Evolutionary conservation across 2,797 vertebrate genomes (phyloP).

Genomic region (Pseudotriccus pelzelni): DNA sequence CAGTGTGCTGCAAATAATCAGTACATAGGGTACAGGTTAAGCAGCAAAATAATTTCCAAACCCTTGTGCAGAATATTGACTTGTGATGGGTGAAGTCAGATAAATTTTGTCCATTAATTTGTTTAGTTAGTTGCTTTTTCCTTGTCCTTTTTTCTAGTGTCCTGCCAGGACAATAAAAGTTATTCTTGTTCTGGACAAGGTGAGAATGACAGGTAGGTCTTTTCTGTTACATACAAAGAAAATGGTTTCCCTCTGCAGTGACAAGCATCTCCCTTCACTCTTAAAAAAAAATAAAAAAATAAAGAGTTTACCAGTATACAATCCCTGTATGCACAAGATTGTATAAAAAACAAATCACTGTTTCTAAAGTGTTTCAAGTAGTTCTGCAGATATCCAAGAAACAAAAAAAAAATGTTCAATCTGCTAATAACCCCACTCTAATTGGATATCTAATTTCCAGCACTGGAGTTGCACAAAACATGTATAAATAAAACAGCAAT

Average conservation of each 20-base stretch:
- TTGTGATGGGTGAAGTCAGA: background rate
- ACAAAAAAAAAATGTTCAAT: constrained; percentile 46
- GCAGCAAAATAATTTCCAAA: background rate
- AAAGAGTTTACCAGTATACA: background rate
- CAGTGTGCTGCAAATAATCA: background rate
- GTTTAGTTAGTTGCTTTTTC: background rate
- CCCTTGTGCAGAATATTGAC: background rate
- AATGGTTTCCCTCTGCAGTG: background rate
- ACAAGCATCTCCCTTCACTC: background rate
- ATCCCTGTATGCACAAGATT: background rate
- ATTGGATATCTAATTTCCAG: constrained; percentile 63
- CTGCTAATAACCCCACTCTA: constrained; percentile 67
- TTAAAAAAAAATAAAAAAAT: background rate
- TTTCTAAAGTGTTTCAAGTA: constrained; percentile 31
- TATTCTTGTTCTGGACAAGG: background rate
- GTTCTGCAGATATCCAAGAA: constrained; percentile 45
- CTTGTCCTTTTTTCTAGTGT: background rate
- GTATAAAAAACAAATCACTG: background rate
- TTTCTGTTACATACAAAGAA: background rate
- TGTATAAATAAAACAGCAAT: constrained; percentile 70
- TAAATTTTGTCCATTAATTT: background rate
- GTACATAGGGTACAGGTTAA: fast-evolving
- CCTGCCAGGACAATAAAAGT: background rate
- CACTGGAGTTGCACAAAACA: constrained; percentile 52
- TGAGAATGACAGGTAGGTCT: background rate